These are phyloP conservation scores for Apamea sordens DNA, from an alignment of 2,888 invertebrate genomes.

Conservation along the genomic window DNA sequence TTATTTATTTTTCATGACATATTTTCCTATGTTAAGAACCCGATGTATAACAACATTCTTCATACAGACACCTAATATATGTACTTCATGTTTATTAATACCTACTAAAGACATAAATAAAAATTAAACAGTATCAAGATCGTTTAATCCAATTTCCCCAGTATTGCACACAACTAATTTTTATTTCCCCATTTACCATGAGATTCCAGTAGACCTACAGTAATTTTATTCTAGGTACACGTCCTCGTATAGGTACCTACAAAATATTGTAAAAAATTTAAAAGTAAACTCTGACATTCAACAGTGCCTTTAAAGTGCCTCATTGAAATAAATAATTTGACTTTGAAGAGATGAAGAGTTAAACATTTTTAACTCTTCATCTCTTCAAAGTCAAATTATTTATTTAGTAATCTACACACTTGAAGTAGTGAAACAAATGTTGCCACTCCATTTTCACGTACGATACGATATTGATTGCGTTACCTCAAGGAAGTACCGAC, in stretches of 20 bases:
- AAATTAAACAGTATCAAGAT: no score
- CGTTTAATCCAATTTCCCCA: no score
- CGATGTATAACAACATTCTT: no score
- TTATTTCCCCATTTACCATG: no score
- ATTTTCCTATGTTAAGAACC: no score
- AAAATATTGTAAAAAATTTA: neutral
- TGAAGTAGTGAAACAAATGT: conserved; percentile 6
- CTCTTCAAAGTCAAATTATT: no score
- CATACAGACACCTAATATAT: no score
- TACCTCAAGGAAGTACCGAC: conserved; percentile 32
- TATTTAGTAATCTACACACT: neutral
- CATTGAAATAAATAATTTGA: neutral
- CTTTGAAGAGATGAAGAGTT: neutral
- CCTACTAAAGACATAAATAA: no score
- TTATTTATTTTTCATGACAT: no score
- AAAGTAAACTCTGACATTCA: neutral
- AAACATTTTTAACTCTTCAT: no score
- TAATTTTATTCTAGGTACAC: neutral
- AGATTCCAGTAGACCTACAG: neutral
- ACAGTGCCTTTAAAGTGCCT: neutral
- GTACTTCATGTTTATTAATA: no score
- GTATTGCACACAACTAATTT: no score
- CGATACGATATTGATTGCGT: conserved; percentile 31
- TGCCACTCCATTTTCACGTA: neutral
- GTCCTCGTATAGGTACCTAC: neutral